Conservation (phyloP, 2,888 invertebrate species). For the Pelosia muscerda region DNA sequence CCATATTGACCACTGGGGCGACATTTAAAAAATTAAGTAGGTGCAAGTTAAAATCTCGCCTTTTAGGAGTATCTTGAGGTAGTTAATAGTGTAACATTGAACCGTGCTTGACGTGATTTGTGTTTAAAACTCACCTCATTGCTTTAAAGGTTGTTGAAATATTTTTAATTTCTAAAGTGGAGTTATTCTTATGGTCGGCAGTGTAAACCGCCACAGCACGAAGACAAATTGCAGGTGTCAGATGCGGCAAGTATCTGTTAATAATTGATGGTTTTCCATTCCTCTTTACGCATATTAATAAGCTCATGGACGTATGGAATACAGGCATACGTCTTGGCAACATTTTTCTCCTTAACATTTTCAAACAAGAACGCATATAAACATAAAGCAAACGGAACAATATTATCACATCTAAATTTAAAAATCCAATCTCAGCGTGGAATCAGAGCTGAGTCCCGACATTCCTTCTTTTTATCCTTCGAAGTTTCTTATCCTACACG, state of each 20-base stretch:
- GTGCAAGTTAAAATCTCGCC: slow-evolving; percentile 23
- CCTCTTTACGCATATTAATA: slow-evolving; percentile 17
- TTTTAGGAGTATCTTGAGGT: slow-evolving; percentile 25
- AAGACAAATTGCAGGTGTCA: slow-evolving; percentile 7
- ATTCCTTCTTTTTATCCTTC: slow-evolving; percentile 77
- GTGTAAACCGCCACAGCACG: neutral
- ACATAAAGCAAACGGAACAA: slow-evolving; percentile 62
- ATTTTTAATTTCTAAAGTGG: slow-evolving; percentile 12
- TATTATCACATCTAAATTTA: slow-evolving; percentile 83
- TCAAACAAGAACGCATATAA: slow-evolving; percentile 54
- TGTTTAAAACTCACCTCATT: slow-evolving; percentile 23
- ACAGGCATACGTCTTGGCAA: slow-evolving; percentile 24
- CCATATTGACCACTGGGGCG: slow-evolving; percentile 41
- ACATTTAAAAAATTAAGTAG: slow-evolving; percentile 16
- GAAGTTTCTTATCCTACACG: slow-evolving; percentile 76
- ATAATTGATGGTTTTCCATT: slow-evolving; percentile 13
- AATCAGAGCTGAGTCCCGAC: slow-evolving; percentile 72
- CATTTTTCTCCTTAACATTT: slow-evolving; percentile 39
- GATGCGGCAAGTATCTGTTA: slow-evolving; percentile 13
- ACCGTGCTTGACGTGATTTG: slow-evolving; percentile 29
- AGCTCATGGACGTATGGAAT: slow-evolving; percentile 13
- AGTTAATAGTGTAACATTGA: slow-evolving; percentile 34
- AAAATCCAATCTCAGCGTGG: slow-evolving; percentile 81
- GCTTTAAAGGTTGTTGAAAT: slow-evolving; percentile 2
- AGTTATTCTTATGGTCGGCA: neutral